Conservation (phyloP, 2,113 vertebrate species). For the Rhinogobius similis region DNA sequence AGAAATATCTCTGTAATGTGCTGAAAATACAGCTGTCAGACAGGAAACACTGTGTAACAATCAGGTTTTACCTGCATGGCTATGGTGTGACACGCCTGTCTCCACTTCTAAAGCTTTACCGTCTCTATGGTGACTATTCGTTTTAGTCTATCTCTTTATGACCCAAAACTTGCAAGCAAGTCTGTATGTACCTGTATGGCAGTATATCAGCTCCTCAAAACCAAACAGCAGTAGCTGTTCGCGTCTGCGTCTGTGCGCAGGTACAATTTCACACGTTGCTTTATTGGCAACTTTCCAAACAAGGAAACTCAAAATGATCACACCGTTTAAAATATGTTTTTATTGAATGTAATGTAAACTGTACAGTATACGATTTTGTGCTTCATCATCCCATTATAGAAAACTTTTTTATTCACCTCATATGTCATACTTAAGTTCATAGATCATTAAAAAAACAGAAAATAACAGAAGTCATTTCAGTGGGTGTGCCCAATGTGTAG, state of each 20-base stretch:
- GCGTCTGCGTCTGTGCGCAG: neutral
- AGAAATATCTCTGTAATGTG: slow-evolving; percentile 21
- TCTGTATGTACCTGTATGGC: neutral
- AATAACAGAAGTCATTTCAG: neutral
- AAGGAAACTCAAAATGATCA: neutral
- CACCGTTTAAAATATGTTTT: neutral
- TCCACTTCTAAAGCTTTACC: neutral
- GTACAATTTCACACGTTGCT: neutral
- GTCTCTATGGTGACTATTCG: neutral
- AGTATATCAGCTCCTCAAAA: neutral
- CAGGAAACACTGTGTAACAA: neutral
- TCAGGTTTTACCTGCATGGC: slow-evolving; percentile 58
- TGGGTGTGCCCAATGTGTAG: neutral
- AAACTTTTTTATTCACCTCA: neutral
- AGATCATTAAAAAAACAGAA: neutral
- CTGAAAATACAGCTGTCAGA: neutral
- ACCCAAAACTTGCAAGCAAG: neutral
- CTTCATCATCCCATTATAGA: neutral
- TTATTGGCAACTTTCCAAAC: neutral
- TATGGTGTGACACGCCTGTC: neutral
- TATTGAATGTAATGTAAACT: neutral
- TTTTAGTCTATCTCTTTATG: neutral
- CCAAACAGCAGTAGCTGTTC: neutral
- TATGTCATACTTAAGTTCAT: neutral
- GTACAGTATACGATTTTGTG: neutral